Percentiles rank a stretch among this genome's conserved stretches.
phyloP scores from a whole-genome alignment of 2,797 vertebrate species.

The Falco peregrinus region DNA sequence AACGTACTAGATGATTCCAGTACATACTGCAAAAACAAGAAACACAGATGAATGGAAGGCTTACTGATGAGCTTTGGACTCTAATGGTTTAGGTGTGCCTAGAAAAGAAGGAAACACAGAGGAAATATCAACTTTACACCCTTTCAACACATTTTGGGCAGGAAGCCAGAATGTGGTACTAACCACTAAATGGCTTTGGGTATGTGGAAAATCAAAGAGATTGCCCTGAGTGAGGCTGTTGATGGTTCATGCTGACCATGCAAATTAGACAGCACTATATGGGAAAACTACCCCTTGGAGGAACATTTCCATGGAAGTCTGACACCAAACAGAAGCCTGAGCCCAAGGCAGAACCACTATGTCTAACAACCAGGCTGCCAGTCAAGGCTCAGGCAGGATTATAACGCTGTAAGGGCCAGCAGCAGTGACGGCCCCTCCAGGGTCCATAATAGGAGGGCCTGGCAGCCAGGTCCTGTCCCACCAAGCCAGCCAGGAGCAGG shows the following conservation, averaged over 20 bases:
- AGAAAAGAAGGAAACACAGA: background rate
- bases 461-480: background rate
- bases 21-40: background rate
- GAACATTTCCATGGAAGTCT: background rate
- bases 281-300: background rate
- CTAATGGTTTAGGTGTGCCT: background rate
- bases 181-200: background rate
- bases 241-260: background rate
- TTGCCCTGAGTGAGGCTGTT: background rate
- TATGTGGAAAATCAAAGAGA: background rate
- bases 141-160: background rate
- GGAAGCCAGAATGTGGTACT: background rate
- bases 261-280: background rate
- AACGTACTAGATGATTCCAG: background rate
- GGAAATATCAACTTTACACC: background rate
- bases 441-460: background rate
- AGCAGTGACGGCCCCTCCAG: rapidly evolving
- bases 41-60: background rate
- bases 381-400: background rate
- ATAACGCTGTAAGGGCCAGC: background rate
- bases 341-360: rapidly evolving
- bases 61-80: background rate
- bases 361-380: background rate
- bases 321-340: background rate
- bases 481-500: too few relatives aligned